Percentiles rank a stretch among this genome's conserved stretches.
phyloP scores from a whole-genome alignment of 2,113 vertebrate species.

The Nansenia antarctica region DNA sequence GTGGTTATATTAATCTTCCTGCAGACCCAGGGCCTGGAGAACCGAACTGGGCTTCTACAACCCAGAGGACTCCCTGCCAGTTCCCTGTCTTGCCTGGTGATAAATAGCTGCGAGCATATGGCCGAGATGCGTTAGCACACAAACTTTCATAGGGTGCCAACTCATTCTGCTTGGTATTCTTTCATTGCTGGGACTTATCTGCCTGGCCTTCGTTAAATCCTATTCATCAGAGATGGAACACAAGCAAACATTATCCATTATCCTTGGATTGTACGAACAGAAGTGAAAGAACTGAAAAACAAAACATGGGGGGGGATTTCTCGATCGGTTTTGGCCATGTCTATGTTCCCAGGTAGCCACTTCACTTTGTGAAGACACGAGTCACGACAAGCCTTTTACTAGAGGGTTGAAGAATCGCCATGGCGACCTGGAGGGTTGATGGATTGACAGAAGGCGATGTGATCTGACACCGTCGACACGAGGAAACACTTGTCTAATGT shows the following conservation, averaged over 20 bases:
- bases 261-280: conserved; percentile 23
- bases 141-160: conserved; percentile 42
- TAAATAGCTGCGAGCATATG: conserved; percentile 58
- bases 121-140: conserved; percentile 34
- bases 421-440: not conserved
- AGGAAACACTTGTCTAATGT: not conserved
- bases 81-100: conserved; percentile 52
- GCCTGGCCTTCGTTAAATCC: conserved; percentile 39
- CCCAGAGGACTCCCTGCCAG: conserved; percentile 38
- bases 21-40: conserved; percentile 20
- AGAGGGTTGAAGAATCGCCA: not conserved
- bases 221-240: conserved; percentile 49
- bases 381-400: not conserved
- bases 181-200: conserved; percentile 43
- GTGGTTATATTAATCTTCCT: conserved; percentile 29
- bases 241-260: conserved; percentile 42
- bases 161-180: conserved; percentile 42
- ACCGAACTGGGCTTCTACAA: conserved; percentile 35
- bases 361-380: not conserved
- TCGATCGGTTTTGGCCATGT: too few species aligned
- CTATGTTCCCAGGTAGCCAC: not conserved
- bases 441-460: not conserved
- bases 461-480: not conserved
- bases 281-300: not conserved
- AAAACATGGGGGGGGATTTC: not conserved